These are phyloP conservation scores for Dinoponera quadriceps DNA, from an alignment of 1,140 invertebrate genomes.

Conservation along the genomic window DNA sequence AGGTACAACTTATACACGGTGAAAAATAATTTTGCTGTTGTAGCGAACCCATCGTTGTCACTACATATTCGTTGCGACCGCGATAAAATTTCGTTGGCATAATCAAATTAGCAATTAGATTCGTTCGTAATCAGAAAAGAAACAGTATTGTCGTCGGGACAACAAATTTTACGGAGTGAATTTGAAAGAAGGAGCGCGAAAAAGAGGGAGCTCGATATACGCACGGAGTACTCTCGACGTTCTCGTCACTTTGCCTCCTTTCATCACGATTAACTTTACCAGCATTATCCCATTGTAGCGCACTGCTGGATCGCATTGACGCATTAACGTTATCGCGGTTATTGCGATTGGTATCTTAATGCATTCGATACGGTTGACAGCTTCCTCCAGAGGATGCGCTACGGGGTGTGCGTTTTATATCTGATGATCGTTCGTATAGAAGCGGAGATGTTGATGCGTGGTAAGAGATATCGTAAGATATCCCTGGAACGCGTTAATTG, in stretches of 20 bases:
- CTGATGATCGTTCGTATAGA: background rate
- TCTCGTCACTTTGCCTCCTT: background rate
- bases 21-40: no score
- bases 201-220: slow-evolving; percentile 20
- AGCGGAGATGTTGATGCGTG: background rate
- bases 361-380: background rate
- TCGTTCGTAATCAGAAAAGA: no score
- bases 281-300: background rate
- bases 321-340: background rate
- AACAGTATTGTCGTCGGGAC: no score
- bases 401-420: background rate
- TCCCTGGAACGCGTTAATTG: no score
- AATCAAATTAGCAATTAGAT: no score
- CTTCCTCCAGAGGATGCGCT: no score
- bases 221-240: background rate
- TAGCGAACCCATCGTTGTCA: no score
- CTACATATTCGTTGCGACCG: no score
- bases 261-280: background rate
- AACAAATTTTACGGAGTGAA: no score
- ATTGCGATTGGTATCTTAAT: background rate
- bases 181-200: no score
- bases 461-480: background rate
- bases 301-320: background rate
- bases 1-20: no score
- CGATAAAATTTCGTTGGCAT: no score